These are phyloP conservation scores for human (Homo sapiens) DNA, from an alignment of 2,113 vertebrate species.

Conservation along the genomic window DNA sequence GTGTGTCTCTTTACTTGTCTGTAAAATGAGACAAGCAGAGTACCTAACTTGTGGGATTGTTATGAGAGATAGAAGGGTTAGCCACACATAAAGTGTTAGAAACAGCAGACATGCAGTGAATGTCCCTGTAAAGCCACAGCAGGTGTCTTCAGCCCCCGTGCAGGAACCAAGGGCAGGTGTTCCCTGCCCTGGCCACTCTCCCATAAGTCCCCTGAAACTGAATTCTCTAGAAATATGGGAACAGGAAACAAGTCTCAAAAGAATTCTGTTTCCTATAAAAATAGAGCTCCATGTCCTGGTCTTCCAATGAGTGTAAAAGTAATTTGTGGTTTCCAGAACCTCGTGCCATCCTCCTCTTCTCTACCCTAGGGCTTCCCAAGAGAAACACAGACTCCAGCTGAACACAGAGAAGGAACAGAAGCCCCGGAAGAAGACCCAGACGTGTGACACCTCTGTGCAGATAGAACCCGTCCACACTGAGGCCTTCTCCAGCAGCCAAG, in stretches of 20 bases:
- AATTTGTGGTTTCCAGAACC: background rate
- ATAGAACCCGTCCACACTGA: background rate
- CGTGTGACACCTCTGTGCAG: conserved; percentile 64
- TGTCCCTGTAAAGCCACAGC: too few species aligned
- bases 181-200: background rate
- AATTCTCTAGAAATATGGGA: background rate
- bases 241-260: background rate
- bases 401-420: conserved; percentile 45
- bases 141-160: background rate
- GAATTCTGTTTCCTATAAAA: background rate
- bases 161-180: background rate
- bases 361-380: conserved; percentile 56
- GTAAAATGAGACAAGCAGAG: background rate
- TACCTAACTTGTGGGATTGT: background rate
- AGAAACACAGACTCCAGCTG: conserved; percentile 34
- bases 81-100: background rate
- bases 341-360: background rate
- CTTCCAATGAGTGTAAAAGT: background rate
- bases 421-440: background rate
- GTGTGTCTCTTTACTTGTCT: background rate
- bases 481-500: background rate
- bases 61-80: background rate
- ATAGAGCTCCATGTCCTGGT: background rate
- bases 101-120: fast-evolving
- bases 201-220: background rate